These are phyloP conservation scores for Tinea semifulvella DNA, from an alignment of 2,888 invertebrate genomes.

Conservation along the genomic window DNA sequence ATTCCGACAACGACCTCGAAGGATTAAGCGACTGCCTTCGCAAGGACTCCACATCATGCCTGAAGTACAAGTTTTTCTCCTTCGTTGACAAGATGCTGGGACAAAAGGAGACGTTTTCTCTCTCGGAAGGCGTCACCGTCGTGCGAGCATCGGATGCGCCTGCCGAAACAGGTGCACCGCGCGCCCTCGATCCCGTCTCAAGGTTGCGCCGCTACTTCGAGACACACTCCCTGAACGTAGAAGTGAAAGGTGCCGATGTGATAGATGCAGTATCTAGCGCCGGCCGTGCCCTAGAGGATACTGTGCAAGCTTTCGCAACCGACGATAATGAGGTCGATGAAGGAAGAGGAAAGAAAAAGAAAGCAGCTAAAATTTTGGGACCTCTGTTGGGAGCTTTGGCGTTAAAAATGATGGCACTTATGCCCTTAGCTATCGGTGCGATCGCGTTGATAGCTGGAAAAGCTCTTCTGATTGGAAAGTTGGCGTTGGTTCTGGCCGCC, in stretches of 20 bases:
- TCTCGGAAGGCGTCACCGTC: conserved; percentile 86
- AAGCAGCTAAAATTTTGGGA: conserved; percentile 80
- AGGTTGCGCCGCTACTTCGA: conserved; percentile 80
- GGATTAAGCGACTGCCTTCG: conserved; percentile 81
- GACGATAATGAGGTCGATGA: conserved; percentile 71
- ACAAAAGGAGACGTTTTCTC: conserved; percentile 80
- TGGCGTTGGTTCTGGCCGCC: conserved; percentile 83
- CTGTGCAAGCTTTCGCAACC: conserved; percentile 70
- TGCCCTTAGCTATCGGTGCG: conserved; percentile 81
- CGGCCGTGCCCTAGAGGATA: conserved; percentile 81
- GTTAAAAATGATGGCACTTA: conserved; percentile 79
- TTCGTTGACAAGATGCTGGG: conserved; percentile 87
- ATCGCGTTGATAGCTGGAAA: conserved; percentile 88
- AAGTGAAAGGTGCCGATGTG: conserved; percentile 85
- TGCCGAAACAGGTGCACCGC: conserved; percentile 80
- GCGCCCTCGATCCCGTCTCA: conserved; percentile 73
- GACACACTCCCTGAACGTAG: conserved; percentile 83
- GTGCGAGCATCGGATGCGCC: conserved; percentile 77
- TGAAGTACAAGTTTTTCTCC: conserved; percentile 87
- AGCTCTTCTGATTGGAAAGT: conserved; percentile 84
- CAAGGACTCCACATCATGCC: conserved; percentile 85
- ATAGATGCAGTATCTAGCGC: conserved; percentile 81
- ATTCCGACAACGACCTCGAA: conserved; percentile 81
- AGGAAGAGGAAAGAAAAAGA: conserved; percentile 84
- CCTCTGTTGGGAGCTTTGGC: conserved; percentile 79